Evolutionary conservation across 2,797 vertebrate genomes (phyloP), one percentile per base, ranked within the genome.

Genomic region (Macropodus opercularis): DNA sequence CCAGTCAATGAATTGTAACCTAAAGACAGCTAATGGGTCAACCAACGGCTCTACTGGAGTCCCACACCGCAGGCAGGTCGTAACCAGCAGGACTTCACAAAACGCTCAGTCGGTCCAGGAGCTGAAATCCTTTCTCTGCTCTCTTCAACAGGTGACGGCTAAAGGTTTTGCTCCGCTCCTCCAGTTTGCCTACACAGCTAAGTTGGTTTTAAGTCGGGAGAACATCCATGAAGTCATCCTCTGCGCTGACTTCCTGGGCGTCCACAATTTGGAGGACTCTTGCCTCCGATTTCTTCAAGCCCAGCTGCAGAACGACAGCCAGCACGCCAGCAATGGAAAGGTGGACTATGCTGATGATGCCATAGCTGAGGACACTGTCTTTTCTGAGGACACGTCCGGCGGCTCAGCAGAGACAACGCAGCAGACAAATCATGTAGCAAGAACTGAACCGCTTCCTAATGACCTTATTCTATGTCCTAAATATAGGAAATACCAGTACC

Each of bases 161-260:
- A 94, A 93, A 82, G 96, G 96, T 69, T 98, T 98, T 56, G 93
- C 93, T 78, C 96, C 96, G 1, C 92, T 98, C 85, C 85, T 98
- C 46, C 95, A 98, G 93, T 98, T 98, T 53, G 96, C 96, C 89
- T 98, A 98, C 92, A 98, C 96, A 43, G 96, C 96, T 82, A 97
- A 96, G 92, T 92, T 98, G 82, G 89, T 97, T 63, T 92, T 98
- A 87, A 96, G 94, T 90, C 90, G 87, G 69, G 95, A 97, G 42
- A 97, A 97, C 90, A 96, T 98, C 88, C 95, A 94, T 38, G 96
- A 97, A 81, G 96, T 98, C 84, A 94, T 98, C 87, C 92, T 93
- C 85, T 98, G 96, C 1, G 95, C 96, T 0, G 94, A 97, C 69
- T 93, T 96, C 81, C 92, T 98, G 66, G 96, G 95, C 62, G 94